Evolutionary conservation across 2,113 vertebrate genomes (phyloP).

Genomic region (Triplophysa tibetana): DNA sequence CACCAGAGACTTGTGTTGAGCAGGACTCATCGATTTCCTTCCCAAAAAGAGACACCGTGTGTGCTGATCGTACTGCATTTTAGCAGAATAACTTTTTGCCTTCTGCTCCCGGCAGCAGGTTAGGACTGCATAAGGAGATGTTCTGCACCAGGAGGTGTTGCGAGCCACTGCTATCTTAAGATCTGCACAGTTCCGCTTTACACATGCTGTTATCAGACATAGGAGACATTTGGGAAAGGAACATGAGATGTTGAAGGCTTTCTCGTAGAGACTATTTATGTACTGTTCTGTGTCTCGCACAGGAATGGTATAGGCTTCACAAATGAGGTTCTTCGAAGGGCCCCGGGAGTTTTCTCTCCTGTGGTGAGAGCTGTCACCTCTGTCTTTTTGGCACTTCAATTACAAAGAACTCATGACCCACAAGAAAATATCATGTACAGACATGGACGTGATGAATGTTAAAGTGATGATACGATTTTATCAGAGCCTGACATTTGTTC

Average conservation of each 20-base stretch:
- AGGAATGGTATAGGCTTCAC: background rate
- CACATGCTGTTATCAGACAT: background rate
- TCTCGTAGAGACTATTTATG: slow-evolving; percentile 1
- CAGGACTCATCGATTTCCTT: slow-evolving; percentile 46
- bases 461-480: slow-evolving; percentile 35
- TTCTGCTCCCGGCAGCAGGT: slow-evolving; percentile 16
- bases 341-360: slow-evolving; percentile 15
- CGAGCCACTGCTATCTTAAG: background rate
- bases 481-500: slow-evolving; percentile 40
- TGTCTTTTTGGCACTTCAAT: slow-evolving; percentile 41
- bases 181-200: slow-evolving; percentile 7
- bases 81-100: slow-evolving; percentile 9
- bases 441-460: slow-evolving; percentile 32
- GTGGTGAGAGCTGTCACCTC: slow-evolving; percentile 6
- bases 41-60: slow-evolving; percentile 24
- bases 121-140: background rate
- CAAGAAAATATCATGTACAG: slow-evolving; percentile 40
- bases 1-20: slow-evolving; percentile 32
- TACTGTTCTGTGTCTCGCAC: background rate
- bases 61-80: slow-evolving; percentile 39
- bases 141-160: background rate
- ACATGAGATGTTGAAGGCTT: slow-evolving; percentile 36
- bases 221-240: slow-evolving; percentile 3
- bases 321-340: slow-evolving; percentile 21
- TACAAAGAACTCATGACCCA: slow-evolving; percentile 38